Evolutionary conservation across 2,797 vertebrate genomes (phyloP).

Genomic region (Danionella dracula): DNA sequence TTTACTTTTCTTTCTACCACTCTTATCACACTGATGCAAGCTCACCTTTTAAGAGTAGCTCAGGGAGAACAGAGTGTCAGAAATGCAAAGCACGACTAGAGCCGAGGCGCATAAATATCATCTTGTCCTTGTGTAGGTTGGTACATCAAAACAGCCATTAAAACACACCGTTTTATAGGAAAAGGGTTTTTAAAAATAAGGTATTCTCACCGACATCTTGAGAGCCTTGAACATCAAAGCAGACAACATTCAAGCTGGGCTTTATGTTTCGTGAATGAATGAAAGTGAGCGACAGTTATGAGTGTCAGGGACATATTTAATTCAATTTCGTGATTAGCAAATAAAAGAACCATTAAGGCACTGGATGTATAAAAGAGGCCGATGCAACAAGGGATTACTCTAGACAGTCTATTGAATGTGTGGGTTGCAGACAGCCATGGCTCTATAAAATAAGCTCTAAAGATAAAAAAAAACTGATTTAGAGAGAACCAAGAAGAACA

Average conservation of each 20-base stretch:
- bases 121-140: neutral
- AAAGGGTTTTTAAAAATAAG: neutral
- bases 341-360: neutral
- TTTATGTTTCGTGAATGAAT: neutral
- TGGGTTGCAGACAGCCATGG: neutral
- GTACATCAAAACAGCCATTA: neutral
- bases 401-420: too few species aligned
- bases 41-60: conserved; percentile 22
- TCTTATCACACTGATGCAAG: conserved; percentile 20
- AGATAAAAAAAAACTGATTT: too few species aligned
- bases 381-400: too few species aligned
- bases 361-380: too few species aligned
- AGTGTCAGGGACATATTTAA: neutral
- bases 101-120: neutral
- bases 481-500: too few species aligned
- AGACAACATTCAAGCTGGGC: neutral
- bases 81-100: neutral
- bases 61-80: neutral
- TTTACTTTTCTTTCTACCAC: conserved; percentile 1
- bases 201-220: neutral
- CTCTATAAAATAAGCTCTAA: conserved; percentile 9
- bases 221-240: neutral
- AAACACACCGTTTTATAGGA: neutral
- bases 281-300: neutral
- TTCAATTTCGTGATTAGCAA: neutral